These are phyloP conservation scores for Ophioninae sp. DNA, from an alignment of 2,888 invertebrate species.

Conservation along the genomic window DNA sequence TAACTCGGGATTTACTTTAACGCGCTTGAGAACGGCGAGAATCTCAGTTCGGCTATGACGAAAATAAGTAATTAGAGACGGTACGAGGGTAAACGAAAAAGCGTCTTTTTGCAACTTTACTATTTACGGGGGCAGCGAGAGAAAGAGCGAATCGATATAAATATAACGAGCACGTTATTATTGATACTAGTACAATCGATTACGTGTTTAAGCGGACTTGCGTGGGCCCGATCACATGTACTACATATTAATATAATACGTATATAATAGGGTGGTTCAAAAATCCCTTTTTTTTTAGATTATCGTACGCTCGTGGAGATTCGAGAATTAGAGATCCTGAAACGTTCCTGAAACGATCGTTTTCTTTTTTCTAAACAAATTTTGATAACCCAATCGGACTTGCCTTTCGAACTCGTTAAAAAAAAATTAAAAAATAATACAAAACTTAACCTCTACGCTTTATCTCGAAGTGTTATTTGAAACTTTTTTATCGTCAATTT, in stretches of 20 bases:
- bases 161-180: conserved; percentile 59
- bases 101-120: conserved; percentile 49
- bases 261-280: conserved; percentile 19
- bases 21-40: conserved; percentile 8
- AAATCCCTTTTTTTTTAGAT: conserved; percentile 1
- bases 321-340: not conserved
- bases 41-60: not conserved
- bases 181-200: conserved; percentile 62
- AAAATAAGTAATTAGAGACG: not conserved
- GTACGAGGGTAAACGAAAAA: not conserved
- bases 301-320: not conserved
- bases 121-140: conserved; percentile 19
- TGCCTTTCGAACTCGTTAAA: not conserved
- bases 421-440: not conserved
- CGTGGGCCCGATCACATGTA: conserved; percentile 35
- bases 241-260: conserved; percentile 17
- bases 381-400: not conserved
- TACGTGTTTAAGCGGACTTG: conserved; percentile 52
- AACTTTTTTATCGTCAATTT: not conserved
- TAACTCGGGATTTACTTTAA: not conserved
- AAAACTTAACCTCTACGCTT: not conserved
- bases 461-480: not conserved
- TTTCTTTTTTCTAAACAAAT: not conserved
- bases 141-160: conserved; percentile 22
- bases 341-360: not conserved